Evolutionary conservation across 2,113 vertebrate genomes (phyloP), one percentile per base, ranked within the genome.

Genomic region (Mirounga angustirostris): DNA sequence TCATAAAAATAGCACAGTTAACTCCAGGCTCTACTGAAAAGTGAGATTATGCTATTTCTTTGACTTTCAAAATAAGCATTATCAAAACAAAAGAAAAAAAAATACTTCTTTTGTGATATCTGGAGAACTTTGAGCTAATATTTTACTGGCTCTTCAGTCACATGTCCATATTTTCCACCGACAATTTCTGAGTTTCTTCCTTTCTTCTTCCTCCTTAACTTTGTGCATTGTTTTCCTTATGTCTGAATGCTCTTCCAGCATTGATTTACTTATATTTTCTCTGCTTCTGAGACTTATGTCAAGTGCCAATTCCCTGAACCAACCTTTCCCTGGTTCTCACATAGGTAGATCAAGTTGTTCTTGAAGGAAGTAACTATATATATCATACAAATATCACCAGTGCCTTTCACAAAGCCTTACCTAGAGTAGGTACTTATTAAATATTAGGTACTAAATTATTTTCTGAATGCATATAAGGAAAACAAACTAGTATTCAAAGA

Each of bases 1-100:
- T 69, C 52, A 63, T 71, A 83, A 81, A 81, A 88, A 76, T 40
- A 88, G 13, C 76, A 84, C 30, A 94, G 13, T 76, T 76, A 95
- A 79, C 22, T 88, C 15, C 30, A 82, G 52, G 11, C 19, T 67
- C 76, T 56, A 21, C 15, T 79, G 63, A 81, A 89, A 88, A 91
- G 2, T 71, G 12, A 95, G 8, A 52, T 71, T 50, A 43, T 67
- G 8, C 15, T 5, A 91, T 15, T 89, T 73, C 82, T 95, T 90
- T 91, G 0, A 78, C 7, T 73, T 87, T 94, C 1, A 36, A 84
- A 95, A 78, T 52, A 95, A 54, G 2, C 7, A 76, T 71, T 79
- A 65, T 80, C 11, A 54, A 90, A 93, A 81, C 26, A 83, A 95
- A 95, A 65, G 28, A 65, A 69, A 52, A 91, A 46, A 46, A 40